These are phyloP conservation scores for Chironomus tentans DNA, from an alignment of 2,888 invertebrate species.

Conservation along the genomic window DNA sequence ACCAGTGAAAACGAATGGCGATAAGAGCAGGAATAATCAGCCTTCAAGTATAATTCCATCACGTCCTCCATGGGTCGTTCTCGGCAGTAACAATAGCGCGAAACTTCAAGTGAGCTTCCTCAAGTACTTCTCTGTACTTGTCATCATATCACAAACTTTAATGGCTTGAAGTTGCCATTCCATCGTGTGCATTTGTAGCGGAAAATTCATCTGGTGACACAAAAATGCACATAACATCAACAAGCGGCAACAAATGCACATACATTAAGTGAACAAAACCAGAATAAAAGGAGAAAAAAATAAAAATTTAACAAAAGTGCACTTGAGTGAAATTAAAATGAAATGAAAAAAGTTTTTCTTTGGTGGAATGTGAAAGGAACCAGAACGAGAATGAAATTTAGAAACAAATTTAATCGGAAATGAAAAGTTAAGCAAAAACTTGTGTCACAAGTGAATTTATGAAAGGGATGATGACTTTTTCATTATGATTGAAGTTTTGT, in stretches of 20 bases:
- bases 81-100: constrained; percentile 22
- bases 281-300: neutral
- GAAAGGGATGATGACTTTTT: too few species aligned
- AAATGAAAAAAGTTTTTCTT: neutral
- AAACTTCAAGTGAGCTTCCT: neutral
- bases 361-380: neutral
- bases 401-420: too few species aligned
- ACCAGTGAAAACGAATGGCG: constrained; percentile 29
- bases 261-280: neutral
- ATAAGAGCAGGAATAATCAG: constrained; percentile 35
- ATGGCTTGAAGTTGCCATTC: neutral
- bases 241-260: neutral
- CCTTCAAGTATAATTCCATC: constrained; percentile 37
- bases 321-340: neutral
- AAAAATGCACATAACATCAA: neutral
- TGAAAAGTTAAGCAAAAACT: too few species aligned
- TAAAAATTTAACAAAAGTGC: neutral
- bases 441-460: too few species aligned
- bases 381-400: too few species aligned
- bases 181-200: neutral
- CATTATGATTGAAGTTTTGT: too few species aligned
- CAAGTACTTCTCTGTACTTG: neutral
- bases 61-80: constrained; percentile 36
- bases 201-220: neutral
- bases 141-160: neutral